Percentiles rank a stretch among this genome's conserved stretches.
phyloP scores from a whole-genome alignment of 2,113 vertebrate genomes.

The Camelus bactrianus region DNA sequence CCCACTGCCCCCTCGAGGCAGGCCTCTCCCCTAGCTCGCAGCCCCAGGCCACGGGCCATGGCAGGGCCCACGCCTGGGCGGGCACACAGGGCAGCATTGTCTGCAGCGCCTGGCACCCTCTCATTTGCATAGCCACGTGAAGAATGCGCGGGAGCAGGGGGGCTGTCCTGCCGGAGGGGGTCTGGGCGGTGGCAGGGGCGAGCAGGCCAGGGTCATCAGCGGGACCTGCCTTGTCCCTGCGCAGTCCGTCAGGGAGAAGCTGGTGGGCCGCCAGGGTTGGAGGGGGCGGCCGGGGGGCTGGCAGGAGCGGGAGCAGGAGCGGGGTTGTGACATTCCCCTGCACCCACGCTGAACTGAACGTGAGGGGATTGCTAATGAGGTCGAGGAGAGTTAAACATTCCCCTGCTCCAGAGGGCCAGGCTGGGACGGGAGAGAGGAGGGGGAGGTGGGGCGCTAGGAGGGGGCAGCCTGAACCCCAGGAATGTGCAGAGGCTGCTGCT shows the following conservation, averaged over 20 bases:
- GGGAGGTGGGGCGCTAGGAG: background rate
- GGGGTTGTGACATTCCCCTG: constrained; percentile 56
- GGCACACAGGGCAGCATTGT: constrained; percentile 78
- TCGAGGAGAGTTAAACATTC: constrained; percentile 79
- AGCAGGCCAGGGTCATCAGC: background rate
- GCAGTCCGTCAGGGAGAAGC: background rate
- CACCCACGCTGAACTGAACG: constrained; percentile 65
- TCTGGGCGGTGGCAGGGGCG: background rate
- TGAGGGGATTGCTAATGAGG: constrained; percentile 83
- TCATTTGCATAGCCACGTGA: constrained; percentile 81
- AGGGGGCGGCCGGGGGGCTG: background rate
- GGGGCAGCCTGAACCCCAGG: constrained; percentile 62
- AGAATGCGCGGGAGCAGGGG: constrained; percentile 74
- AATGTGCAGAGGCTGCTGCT: constrained; percentile 57
- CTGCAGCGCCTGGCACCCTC: constrained; percentile 66
- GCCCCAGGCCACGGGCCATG: constrained; percentile 54
- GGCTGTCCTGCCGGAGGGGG: background rate
- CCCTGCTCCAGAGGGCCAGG: constrained; percentile 60
- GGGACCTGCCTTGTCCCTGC: background rate
- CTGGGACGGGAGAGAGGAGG: background rate
- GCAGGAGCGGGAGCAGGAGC: background rate
- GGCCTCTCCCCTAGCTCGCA: background rate
- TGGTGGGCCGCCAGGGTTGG: background rate
- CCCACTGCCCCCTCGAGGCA: background rate
- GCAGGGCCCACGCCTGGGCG: constrained; percentile 75